Evolutionary conservation across 2,797 vertebrate species (phyloP).

Genomic region (Sylvia borin): DNA sequence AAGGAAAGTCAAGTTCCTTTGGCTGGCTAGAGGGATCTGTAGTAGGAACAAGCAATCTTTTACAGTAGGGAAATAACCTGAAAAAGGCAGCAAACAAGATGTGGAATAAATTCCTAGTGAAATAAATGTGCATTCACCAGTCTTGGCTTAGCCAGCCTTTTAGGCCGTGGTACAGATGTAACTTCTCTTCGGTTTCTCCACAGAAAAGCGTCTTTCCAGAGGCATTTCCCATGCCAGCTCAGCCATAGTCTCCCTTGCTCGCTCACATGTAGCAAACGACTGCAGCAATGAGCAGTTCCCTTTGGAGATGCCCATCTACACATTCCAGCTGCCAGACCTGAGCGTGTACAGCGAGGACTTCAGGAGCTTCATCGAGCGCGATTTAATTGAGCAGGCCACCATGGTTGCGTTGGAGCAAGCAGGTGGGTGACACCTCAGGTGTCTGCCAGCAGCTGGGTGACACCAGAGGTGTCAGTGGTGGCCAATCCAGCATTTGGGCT

Average conservation of each 20-base stretch:
- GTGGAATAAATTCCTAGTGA: not conserved
- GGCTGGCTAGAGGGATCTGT: not conserved
- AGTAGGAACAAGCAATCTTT: not conserved
- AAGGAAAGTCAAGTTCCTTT: not conserved
- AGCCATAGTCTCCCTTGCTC: conserved; percentile 94
- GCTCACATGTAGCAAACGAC: conserved; percentile 93
- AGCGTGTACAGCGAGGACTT: conserved; percentile 99
- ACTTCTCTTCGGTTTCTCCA: not conserved
- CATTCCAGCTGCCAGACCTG: conserved; percentile 98
- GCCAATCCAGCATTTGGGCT: not conserved
- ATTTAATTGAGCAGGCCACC: conserved; percentile 97
- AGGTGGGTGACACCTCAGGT: conserved; percentile 14
- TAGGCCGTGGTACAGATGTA: not conserved
- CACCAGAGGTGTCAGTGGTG: not conserved
- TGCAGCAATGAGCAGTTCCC: conserved; percentile 95
- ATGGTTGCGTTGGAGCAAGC: conserved; percentile 98
- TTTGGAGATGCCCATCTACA: conserved; percentile 98
- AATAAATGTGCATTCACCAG: not conserved
- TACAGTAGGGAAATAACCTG: not conserved
- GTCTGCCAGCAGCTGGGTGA: not conserved
- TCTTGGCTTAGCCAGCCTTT: not conserved
- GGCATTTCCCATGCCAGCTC: conserved; percentile 99
- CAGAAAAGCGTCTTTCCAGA: conserved; percentile 96
- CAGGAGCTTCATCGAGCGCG: conserved; percentile 94
- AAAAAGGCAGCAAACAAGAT: not conserved